Conservation (phyloP, 2,888 invertebrate species). For the Synanthedon formicaeformis region DNA sequence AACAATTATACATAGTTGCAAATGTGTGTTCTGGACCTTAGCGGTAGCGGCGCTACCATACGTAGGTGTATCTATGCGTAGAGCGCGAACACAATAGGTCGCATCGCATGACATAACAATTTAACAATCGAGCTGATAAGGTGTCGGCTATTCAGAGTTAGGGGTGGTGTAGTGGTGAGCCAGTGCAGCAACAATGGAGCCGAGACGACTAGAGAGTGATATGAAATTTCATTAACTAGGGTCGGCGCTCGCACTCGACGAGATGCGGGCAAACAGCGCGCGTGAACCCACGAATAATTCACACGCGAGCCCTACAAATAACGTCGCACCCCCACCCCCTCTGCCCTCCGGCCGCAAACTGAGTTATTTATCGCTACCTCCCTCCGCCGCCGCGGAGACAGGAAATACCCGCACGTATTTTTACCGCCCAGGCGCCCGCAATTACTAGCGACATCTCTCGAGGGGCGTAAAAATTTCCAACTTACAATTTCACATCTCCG, state of each 20-base stretch:
- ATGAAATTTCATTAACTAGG: constrained; percentile 69
- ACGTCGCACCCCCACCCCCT: constrained; percentile 30
- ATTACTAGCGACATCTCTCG: constrained; percentile 48
- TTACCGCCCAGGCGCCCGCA: constrained; percentile 42
- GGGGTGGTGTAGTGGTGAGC: constrained; percentile 15
- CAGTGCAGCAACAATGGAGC: constrained; percentile 39
- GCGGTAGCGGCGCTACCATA: no score
- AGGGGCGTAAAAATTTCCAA: constrained; percentile 20
- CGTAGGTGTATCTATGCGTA: no score
- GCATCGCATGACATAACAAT: constrained; percentile 50
- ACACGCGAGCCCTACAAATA: constrained; percentile 70
- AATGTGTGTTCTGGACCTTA: no score
- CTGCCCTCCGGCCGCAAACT: constrained; percentile 41
- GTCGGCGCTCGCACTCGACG: constrained; percentile 44
- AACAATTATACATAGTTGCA: no score
- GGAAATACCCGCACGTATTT: constrained; percentile 66
- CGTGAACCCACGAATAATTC: constrained; percentile 70
- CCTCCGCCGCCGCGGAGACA: constrained; percentile 40
- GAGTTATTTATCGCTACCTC: constrained; percentile 65
- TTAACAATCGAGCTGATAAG: constrained; percentile 12
- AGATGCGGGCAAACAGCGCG: constrained; percentile 60
- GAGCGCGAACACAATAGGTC: constrained; percentile 17
- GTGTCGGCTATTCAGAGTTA: not conserved
- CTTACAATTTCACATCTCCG: no score
- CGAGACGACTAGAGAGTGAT: constrained; percentile 38